A percentile compares a stretch with the other conserved stretches of the same genome.
These are phyloP conservation scores for Epizoanthus stellaris DNA, from an alignment of 92 coral and sea anemone genomes.

Conservation along the genomic window DNA sequence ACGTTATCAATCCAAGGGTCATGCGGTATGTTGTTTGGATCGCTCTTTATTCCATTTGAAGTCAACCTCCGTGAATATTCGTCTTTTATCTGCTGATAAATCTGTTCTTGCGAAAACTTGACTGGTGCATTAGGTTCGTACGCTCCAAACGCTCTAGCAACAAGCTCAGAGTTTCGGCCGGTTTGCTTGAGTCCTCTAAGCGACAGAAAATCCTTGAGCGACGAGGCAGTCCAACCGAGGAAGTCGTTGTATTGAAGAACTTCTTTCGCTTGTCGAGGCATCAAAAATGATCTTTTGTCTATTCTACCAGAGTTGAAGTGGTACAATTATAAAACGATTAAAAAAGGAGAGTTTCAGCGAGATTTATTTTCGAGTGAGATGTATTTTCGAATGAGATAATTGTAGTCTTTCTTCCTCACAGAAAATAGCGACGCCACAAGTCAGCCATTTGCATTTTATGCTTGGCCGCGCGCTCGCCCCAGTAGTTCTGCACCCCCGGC, in stretches of 20 bases:
- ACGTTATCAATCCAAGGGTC: conserved; percentile 39
- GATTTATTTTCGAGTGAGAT: too few species aligned
- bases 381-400: too few species aligned
- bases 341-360: too few species aligned
- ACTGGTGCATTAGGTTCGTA: conserved; percentile 39
- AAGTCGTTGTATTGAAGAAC: conserved; percentile 48
- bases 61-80: conserved; percentile 42
- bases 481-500: too few species aligned
- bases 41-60: conserved; percentile 32
- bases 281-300: neutral
- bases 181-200: conserved; percentile 56
- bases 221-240: conserved; percentile 45
- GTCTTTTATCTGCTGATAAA: conserved; percentile 15
- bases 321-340: too few species aligned
- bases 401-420: too few species aligned
- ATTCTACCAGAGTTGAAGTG: too few species aligned
- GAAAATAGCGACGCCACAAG: too few species aligned
- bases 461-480: too few species aligned
- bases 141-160: conserved; percentile 64
- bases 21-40: conserved; percentile 34
- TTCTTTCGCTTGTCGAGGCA: conserved; percentile 44
- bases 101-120: conserved; percentile 59
- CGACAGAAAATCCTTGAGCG: conserved; percentile 63
- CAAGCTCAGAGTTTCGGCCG: conserved; percentile 53
- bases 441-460: too few species aligned